phyloP scores from a whole-genome alignment of 2,888 invertebrate genomes.

The Endotricha flammealis region DNA sequence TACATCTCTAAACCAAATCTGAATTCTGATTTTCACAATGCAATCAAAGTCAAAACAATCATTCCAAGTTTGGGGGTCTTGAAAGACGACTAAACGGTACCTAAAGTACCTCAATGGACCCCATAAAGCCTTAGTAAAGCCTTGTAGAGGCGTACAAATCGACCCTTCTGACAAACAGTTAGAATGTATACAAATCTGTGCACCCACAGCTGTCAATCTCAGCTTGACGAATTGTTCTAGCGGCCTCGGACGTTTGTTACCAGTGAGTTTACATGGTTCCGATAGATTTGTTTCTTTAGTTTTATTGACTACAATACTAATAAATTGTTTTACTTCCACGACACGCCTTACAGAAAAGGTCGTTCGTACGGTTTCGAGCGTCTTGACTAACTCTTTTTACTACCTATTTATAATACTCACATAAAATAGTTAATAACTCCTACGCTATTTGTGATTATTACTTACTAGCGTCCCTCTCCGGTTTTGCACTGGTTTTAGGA shows the following conservation, averaged over 20 bases:
- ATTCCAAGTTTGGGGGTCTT: neutral
- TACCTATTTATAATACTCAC: no score
- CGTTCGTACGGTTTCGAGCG: no score
- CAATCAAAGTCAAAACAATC: neutral
- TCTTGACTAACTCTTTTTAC: no score
- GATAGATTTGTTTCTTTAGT: no score
- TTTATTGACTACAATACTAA: no score
- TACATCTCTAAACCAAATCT: no score
- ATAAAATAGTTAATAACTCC: no score
- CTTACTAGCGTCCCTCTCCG: no score
- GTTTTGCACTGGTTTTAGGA: no score
- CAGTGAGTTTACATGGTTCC: neutral
- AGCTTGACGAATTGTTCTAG: slow-evolving; percentile 15
- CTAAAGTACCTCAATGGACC: neutral
- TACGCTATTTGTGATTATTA: no score
- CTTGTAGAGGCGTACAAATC: slow-evolving; percentile 4
- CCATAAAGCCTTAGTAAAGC: slow-evolving; percentile 4
- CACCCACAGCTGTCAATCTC: slow-evolving; percentile 18
- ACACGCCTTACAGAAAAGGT: no score
- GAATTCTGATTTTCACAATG: neutral
- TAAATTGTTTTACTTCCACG: no score
- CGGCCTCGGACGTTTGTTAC: slow-evolving; percentile 5
- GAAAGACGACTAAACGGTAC: neutral
- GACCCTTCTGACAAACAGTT: slow-evolving; percentile 7
- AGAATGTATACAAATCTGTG: slow-evolving; percentile 17